Conservation (phyloP, 2,888 invertebrate species). For the Eristalinus aeneus region DNA sequence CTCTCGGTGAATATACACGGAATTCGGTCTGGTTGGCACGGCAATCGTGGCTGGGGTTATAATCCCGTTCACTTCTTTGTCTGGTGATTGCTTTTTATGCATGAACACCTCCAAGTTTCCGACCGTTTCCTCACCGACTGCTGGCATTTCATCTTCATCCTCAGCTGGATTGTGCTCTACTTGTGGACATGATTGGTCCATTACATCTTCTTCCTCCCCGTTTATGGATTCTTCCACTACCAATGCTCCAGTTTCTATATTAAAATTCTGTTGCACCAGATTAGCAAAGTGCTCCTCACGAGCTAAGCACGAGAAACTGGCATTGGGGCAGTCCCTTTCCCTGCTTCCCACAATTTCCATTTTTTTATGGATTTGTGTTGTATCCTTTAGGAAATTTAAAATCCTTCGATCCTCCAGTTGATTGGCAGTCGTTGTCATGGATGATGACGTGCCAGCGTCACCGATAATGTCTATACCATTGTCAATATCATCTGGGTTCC, state of each 20-base stretch:
- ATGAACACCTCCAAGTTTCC: slow-evolving; percentile 78
- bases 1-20: slow-evolving; percentile 85
- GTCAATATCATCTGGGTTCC: slow-evolving; percentile 67
- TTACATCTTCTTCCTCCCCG: slow-evolving; percentile 15
- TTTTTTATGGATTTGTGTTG: slow-evolving; percentile 80
- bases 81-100: slow-evolving; percentile 80
- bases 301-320: slow-evolving; percentile 80
- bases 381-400: slow-evolving; percentile 80
- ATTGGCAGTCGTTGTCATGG: slow-evolving; percentile 69
- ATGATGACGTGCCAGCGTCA: slow-evolving; percentile 62
- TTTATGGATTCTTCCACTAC: slow-evolving; percentile 44
- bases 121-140: slow-evolving; percentile 75
- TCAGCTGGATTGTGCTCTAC: not conserved
- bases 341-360: slow-evolving; percentile 77
- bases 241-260: slow-evolving; percentile 73
- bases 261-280: slow-evolving; percentile 80
- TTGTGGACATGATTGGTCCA: not conserved
- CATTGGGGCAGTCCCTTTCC: slow-evolving; percentile 79
- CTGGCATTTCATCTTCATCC: slow-evolving; percentile 72
- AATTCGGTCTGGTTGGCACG: slow-evolving; percentile 47
- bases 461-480: slow-evolving; percentile 76
- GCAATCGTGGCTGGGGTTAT: slow-evolving; percentile 52
- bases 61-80: slow-evolving; percentile 79
- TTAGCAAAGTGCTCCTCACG: slow-evolving; percentile 81
- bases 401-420: slow-evolving; percentile 80